Conservation (phyloP, 2,797 vertebrate species). For the Champsocephalus esox region DNA sequence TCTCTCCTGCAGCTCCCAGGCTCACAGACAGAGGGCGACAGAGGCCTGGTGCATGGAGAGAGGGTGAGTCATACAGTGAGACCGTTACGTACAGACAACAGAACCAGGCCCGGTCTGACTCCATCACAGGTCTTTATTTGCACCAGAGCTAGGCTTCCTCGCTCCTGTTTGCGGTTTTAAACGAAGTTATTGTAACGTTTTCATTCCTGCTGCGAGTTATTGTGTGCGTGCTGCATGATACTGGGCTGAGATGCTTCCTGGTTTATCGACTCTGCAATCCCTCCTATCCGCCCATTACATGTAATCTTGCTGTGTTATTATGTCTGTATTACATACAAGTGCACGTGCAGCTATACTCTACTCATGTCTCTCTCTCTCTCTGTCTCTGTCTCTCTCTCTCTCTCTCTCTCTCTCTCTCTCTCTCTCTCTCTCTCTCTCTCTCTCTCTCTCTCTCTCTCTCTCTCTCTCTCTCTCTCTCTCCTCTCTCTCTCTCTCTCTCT, state of each 20-base stretch:
- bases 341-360: neutral
- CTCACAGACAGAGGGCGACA: slow-evolving; percentile 67
- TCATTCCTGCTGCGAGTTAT: neutral
- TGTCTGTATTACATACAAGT: neutral
- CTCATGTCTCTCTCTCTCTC: neutral
- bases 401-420: slow-evolving; percentile 2
- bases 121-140: slow-evolving; percentile 10
- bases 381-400: slow-evolving; percentile 24
- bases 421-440: slow-evolving; percentile 2
- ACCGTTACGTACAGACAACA: slow-evolving; percentile 56
- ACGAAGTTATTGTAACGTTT: neutral
- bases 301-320: neutral
- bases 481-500: slow-evolving; percentile 12
- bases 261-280: slow-evolving; percentile 13
- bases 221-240: neutral
- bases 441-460: slow-evolving; percentile 17
- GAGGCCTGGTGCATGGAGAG: slow-evolving; percentile 7
- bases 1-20: slow-evolving; percentile 25
- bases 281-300: neutral
- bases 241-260: slow-evolving; percentile 21
- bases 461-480: neutral
- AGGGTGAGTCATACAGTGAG: slow-evolving; percentile 75
- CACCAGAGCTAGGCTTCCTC: neutral
- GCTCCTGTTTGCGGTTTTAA: neutral
- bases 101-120: slow-evolving; percentile 47